Conservation (phyloP, 2,888 invertebrate species). For the Metellina segmentata region DNA sequence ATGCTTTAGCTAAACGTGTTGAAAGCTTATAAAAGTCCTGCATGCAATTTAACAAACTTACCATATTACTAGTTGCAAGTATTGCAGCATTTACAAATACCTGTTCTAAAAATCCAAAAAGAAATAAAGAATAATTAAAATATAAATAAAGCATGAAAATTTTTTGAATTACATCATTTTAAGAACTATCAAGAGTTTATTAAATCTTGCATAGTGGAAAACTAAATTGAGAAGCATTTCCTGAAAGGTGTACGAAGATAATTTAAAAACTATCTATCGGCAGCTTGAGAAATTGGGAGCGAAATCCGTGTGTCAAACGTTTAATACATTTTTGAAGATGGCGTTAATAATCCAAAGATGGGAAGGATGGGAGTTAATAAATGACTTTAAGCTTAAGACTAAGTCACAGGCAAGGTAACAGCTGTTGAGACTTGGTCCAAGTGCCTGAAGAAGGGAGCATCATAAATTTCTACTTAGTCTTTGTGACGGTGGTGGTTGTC, state of each 20-base stretch:
- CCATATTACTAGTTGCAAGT: too few species aligned
- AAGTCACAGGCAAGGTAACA: not conserved
- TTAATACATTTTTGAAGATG: not conserved
- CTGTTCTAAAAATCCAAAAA: too few species aligned
- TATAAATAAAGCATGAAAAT: too few species aligned
- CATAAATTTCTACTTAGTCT: slow-evolving; percentile 23
- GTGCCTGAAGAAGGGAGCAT: slow-evolving; percentile 12
- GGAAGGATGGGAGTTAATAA: not conserved
- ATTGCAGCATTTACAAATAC: too few species aligned
- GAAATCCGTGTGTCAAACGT: not conserved
- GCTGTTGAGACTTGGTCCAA: slow-evolving; percentile 1
- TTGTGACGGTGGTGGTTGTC: slow-evolving; percentile 5
- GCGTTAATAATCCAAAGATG: not conserved
- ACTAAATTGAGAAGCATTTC: not conserved
- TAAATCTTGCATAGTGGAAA: not conserved
- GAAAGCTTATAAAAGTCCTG: too few species aligned
- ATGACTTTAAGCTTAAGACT: slow-evolving; percentile 5
- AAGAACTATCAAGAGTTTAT: not conserved
- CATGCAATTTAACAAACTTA: too few species aligned
- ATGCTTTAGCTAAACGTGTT: too few species aligned
- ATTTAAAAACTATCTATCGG: not conserved
- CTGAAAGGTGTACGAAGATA: not conserved
- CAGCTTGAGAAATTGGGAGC: not conserved
- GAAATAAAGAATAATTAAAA: too few species aligned
- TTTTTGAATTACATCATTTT: not conserved